Conservation (phyloP, 2,888 invertebrate genomes). For the Drosophila incognita region DNA sequence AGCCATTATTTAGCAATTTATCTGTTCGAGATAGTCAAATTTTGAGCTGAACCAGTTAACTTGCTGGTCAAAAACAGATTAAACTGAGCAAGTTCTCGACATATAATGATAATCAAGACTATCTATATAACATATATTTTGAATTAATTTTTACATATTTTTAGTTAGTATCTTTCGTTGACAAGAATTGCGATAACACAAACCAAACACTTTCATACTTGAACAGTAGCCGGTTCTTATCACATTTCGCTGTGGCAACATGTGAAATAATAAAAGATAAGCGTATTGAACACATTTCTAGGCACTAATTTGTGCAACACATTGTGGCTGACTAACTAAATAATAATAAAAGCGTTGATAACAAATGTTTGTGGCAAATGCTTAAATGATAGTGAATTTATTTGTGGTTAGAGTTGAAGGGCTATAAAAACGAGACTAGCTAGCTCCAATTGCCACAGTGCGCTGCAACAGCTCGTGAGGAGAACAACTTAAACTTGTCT, state of each 20-base stretch:
- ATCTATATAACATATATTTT: background rate
- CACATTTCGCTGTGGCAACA: conserved; percentile 15
- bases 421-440: conserved; percentile 36
- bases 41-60: conserved; percentile 93
- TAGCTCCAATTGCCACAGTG: conserved; percentile 23
- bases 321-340: background rate
- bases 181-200: background rate
- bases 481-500: conserved; percentile 2
- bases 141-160: background rate
- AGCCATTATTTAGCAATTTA: conserved; percentile 85
- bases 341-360: conserved; percentile 4
- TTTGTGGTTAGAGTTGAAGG: conserved; percentile 12
- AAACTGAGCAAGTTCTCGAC: background rate
- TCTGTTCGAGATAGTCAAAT: conserved; percentile 94
- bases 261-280: conserved; percentile 30
- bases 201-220: background rate
- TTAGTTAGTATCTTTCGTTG: too few species aligned
- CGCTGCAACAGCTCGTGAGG: conserved; percentile 24
- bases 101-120: background rate
- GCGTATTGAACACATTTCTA: background rate
- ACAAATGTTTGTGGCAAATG: background rate
- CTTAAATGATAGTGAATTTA: background rate
- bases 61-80: conserved; percentile 77
- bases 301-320: background rate
- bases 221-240: background rate